Evolutionary conservation across 2,888 invertebrate species (phyloP).

Genomic region (Merodon equestris): DNA sequence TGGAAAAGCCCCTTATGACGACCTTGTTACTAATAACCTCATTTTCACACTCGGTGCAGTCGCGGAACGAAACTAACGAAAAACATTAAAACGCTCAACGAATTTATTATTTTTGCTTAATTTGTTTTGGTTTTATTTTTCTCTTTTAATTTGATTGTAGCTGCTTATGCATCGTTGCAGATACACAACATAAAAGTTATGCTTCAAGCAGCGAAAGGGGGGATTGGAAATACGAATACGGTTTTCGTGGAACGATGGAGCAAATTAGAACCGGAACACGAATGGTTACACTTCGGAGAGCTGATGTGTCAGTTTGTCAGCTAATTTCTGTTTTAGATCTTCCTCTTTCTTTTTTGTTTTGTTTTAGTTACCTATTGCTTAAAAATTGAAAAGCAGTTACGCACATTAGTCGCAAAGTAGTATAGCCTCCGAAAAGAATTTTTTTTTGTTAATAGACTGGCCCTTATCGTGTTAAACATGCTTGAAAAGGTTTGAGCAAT

Average conservation of each 20-base stretch:
- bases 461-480: too few relatives aligned
- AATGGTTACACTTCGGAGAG: constrained; percentile 42
- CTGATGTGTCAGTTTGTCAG: constrained; percentile 4
- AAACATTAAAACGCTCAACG: constrained; percentile 31
- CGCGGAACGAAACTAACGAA: neutral
- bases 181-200: constrained; percentile 36
- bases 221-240: too few relatives aligned
- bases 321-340: constrained; percentile 19
- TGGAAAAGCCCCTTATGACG: constrained; percentile 53
- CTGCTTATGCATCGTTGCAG: constrained; percentile 17
- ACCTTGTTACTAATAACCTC: constrained; percentile 73
- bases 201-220: neutral
- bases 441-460: too few relatives aligned
- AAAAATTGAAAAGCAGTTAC: too few relatives aligned
- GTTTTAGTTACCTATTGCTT: too few relatives aligned
- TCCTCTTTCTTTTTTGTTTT: constrained; percentile 1
- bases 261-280: constrained; percentile 1
- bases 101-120: constrained; percentile 19
- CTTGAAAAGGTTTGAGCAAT: too few relatives aligned
- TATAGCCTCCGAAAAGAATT: too few relatives aligned
- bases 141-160: too few relatives aligned
- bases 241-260: neutral
- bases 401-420: too few relatives aligned
- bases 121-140: neutral
- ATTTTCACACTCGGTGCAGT: constrained; percentile 70